phyloP scores from a whole-genome alignment of 1,140 invertebrate species.

The Drosophila biarmipes region DNA sequence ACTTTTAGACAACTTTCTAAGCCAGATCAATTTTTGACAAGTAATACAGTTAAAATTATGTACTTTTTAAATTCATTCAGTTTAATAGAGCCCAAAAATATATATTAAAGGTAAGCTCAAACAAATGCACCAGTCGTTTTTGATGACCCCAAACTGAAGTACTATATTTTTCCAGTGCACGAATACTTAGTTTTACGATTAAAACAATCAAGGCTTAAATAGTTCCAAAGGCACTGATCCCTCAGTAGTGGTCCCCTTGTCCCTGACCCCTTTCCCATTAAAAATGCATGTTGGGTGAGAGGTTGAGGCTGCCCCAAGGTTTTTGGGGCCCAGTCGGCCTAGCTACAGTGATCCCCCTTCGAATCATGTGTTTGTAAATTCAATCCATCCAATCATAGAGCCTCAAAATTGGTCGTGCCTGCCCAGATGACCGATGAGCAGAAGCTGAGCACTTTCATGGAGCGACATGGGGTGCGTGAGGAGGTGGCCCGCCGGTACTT shows the following conservation, averaged over 20 bases:
- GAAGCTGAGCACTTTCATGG: constrained; percentile 67
- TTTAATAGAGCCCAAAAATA: too few species aligned
- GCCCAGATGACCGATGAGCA: constrained; percentile 72
- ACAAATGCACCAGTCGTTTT: too few species aligned
- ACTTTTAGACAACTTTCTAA: too few species aligned
- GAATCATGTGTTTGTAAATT: constrained; percentile 29
- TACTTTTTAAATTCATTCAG: too few species aligned
- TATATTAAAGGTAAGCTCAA: too few species aligned
- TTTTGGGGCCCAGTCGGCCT: constrained; percentile 20
- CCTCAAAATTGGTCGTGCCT: constrained; percentile 9
- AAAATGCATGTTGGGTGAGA: constrained; percentile 11
- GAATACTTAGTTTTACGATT: constrained; percentile 7
- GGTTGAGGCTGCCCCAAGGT: constrained; percentile 10
- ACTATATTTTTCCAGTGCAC: not conserved
- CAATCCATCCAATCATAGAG: constrained; percentile 25
- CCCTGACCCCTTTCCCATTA: constrained; percentile 15
- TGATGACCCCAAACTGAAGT: too few species aligned
- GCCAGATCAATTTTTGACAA: too few species aligned
- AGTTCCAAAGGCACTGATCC: constrained; percentile 15
- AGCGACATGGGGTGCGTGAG: constrained; percentile 56
- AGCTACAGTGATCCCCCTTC: constrained; percentile 6
- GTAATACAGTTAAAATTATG: too few species aligned
- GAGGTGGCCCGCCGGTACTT: constrained; percentile 57
- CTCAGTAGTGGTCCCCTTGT: not conserved
- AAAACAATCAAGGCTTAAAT: constrained; percentile 26